phyloP scores from a whole-genome alignment of 2,797 vertebrate species.

The Netta rufina region DNA sequence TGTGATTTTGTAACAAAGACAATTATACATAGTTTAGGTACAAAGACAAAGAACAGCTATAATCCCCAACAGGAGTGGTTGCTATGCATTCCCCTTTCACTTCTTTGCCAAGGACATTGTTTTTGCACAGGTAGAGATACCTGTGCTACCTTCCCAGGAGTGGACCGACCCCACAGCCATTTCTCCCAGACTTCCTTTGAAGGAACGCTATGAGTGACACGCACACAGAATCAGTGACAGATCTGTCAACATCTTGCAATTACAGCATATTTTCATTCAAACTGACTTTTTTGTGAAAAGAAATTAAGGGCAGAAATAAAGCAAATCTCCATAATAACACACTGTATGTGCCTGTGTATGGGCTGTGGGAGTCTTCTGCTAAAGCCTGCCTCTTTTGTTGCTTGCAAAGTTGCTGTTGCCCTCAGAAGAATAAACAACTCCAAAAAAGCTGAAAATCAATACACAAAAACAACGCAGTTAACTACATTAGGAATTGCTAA shows the following conservation, averaged over 20 bases:
- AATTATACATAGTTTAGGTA: background rate
- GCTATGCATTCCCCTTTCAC: background rate
- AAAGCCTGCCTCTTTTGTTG: background rate
- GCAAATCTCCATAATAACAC: background rate
- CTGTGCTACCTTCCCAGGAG: rapidly evolving
- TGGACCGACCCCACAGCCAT: background rate
- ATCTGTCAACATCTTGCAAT: background rate
- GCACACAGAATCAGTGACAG: background rate
- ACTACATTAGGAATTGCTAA: background rate
- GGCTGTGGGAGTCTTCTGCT: background rate
- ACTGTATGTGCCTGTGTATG: background rate
- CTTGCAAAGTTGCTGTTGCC: background rate
- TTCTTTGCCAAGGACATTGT: background rate
- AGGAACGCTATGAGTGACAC: background rate
- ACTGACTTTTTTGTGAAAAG: background rate
- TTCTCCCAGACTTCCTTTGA: background rate
- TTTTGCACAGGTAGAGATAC: background rate
- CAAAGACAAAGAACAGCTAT: background rate
- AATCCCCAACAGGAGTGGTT: background rate
- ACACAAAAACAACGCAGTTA: background rate
- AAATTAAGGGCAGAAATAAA: background rate
- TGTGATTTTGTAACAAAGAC: background rate
- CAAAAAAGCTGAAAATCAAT: background rate
- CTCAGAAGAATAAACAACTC: background rate
- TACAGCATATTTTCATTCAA: background rate